These are phyloP conservation scores for Enteromius paludinosus DNA, from an alignment of 2,797 vertebrate genomes.

Conservation along the genomic window DNA sequence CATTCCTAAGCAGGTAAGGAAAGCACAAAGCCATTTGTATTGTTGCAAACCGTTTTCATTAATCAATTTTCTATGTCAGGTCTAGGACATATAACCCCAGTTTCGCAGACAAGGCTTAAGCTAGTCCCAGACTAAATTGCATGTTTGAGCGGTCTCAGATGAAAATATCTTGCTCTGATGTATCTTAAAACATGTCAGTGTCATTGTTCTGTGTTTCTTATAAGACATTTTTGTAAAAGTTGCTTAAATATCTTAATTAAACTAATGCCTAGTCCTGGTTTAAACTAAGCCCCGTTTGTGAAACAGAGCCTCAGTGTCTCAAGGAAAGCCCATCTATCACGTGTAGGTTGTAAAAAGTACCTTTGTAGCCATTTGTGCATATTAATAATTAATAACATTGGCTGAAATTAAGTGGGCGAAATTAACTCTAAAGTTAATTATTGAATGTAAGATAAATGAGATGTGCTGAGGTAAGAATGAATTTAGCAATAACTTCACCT, in stretches of 20 bases:
- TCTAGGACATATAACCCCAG: background rate
- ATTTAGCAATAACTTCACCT: background rate
- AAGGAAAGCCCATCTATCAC: background rate
- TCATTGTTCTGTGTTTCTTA: too few species aligned
- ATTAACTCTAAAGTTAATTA: background rate
- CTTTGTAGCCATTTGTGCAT: background rate
- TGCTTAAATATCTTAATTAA: too few species aligned
- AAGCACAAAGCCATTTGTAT: background rate
- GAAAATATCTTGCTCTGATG: too few species aligned
- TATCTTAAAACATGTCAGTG: too few species aligned
- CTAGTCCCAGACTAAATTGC: too few species aligned
- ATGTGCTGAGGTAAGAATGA: background rate
- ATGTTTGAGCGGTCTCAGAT: too few species aligned
- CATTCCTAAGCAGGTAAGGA: too few species aligned
- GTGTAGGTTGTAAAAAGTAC: background rate
- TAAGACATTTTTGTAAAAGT: too few species aligned
- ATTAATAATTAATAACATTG: background rate
- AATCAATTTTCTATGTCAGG: background rate
- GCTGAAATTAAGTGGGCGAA: background rate
- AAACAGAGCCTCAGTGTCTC: too few species aligned
- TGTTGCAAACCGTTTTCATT: background rate
- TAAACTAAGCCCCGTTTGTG: too few species aligned
- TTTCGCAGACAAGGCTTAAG: too few species aligned
- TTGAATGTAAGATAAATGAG: background rate
- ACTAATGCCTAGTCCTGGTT: too few species aligned